phyloP scores from a whole-genome alignment of 2,113 vertebrate genomes.

The Epinephelus lanceolatus region DNA sequence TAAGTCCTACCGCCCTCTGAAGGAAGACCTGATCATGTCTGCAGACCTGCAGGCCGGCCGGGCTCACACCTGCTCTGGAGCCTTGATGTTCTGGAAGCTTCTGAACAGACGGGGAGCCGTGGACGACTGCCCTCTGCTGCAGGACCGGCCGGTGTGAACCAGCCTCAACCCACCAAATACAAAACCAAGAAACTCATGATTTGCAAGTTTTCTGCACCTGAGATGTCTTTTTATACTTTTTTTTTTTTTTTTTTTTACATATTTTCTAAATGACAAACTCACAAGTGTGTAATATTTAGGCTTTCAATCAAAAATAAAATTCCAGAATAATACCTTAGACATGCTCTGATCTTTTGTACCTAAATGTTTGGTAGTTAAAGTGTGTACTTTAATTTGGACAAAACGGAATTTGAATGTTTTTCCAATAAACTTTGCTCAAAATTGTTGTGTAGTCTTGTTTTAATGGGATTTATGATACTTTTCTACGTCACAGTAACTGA shows the following conservation, averaged over 20 bases:
- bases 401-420: conserved; percentile 44
- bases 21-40: conserved; percentile 41
- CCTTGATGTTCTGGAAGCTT: conserved; percentile 82
- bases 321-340: not conserved
- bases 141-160: conserved; percentile 82
- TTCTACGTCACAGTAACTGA: not conserved
- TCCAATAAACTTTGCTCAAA: conserved; percentile 68
- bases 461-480: not conserved
- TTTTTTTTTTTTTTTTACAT: conserved; percentile 46
- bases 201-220: not conserved
- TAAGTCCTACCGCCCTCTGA: conserved; percentile 79
- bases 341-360: conserved; percentile 45
- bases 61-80: conserved; percentile 56
- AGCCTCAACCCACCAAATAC: conserved; percentile 2
- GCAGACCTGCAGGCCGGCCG: conserved; percentile 25
- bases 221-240: conserved; percentile 67
- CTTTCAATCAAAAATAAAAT: conserved; percentile 17
- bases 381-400: conserved; percentile 22
- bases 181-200: conserved; percentile 32
- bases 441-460: not conserved
- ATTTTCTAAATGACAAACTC: conserved; percentile 46
- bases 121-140: conserved; percentile 88
- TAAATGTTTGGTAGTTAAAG: conserved; percentile 6
- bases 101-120: conserved; percentile 74
- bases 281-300: conserved; percentile 29